Conservation (phyloP, 2,113 vertebrate genomes). For the Calyptomena viridis region DNA sequence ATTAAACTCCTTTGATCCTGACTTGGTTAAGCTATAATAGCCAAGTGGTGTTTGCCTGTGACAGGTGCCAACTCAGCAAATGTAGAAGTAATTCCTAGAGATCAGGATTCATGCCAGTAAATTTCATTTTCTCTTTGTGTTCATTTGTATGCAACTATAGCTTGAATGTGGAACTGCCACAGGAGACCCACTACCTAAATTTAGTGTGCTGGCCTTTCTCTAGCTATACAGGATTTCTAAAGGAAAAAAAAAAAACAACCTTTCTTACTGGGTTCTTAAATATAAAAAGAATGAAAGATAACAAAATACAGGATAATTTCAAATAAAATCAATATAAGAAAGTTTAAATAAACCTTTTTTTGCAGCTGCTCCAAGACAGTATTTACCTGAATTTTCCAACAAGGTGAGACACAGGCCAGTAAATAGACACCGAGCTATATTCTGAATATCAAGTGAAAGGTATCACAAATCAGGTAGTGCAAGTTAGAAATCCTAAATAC, state of each 20-base stretch:
- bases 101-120: not conserved
- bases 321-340: not conserved
- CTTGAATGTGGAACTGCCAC: not conserved
- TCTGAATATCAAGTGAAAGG: not conserved
- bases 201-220: not conserved
- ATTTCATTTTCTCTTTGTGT: not conserved
- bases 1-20: not conserved
- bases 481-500: not conserved
- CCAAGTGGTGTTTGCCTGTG: not conserved
- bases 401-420: not conserved
- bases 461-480: not conserved
- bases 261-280: not conserved
- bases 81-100: not conserved
- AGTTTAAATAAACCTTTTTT: not conserved
- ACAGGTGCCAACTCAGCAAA: constrained; percentile 4
- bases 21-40: not conserved
- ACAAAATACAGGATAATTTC: not conserved
- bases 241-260: not conserved
- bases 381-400: not conserved
- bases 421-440: not conserved
- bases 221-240: not conserved
- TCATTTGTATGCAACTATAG: not conserved
- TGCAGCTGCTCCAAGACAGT: not conserved
- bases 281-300: not conserved
- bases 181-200: not conserved